Percentiles rank a stretch among this genome's conserved stretches.
Conservation (phyloP, 2,888 invertebrate genomes). For the Apotomis capreana region DNA sequence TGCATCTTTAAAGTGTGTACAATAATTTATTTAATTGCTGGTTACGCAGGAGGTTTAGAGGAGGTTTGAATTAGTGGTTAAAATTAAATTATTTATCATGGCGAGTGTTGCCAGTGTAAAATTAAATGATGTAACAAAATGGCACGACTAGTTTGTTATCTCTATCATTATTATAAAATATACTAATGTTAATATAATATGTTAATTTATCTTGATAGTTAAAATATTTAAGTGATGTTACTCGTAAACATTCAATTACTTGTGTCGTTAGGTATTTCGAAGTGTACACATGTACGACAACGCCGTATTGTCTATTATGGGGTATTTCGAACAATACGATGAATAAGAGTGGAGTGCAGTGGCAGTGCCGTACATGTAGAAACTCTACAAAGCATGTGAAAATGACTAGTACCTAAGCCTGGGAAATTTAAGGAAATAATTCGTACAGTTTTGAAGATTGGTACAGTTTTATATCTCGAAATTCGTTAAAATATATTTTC, state of each 20-base stretch:
- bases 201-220: conserved; percentile 41
- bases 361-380: conserved; percentile 6
- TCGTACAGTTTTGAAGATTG: too few relatives aligned
- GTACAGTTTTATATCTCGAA: too few relatives aligned
- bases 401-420: conserved; percentile 12
- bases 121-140: conserved; percentile 31
- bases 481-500: too few relatives aligned
- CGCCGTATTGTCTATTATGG: background rate
- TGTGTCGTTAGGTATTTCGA: conserved; percentile 24
- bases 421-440: too few relatives aligned
- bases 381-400: conserved; percentile 8
- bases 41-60: too few relatives aligned
- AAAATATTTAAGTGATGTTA: conserved; percentile 36
- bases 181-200: conserved; percentile 44
- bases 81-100: background rate
- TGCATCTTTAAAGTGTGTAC: too few relatives aligned
- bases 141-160: conserved; percentile 42
- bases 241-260: conserved; percentile 31
- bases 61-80: background rate
- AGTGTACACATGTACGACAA: background rate
- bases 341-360: conserved; percentile 9
- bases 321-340: conserved; percentile 18
- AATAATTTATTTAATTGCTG: too few relatives aligned
- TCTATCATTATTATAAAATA: conserved; percentile 44
- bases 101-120: conserved; percentile 40